These are phyloP conservation scores for Euzophera pinguis DNA, from an alignment of 2,888 invertebrate species.

Conservation along the genomic window DNA sequence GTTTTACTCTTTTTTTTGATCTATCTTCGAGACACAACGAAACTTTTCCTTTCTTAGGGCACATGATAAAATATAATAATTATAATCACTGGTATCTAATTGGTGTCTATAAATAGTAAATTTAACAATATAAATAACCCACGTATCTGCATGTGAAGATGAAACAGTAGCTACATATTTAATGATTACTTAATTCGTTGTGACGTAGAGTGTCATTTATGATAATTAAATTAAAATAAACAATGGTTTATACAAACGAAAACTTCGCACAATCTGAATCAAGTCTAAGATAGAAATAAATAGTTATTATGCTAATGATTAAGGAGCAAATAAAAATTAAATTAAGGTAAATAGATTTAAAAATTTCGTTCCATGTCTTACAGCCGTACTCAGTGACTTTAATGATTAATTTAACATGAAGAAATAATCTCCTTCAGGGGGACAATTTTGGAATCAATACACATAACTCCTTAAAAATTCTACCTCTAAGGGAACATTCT, in stretches of 20 bases:
- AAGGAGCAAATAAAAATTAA: slow-evolving; percentile 42
- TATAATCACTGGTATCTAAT: slow-evolving; percentile 48
- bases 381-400: no score
- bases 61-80: slow-evolving; percentile 49
- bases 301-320: slow-evolving; percentile 47
- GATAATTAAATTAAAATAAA: slow-evolving; percentile 48
- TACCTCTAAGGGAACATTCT: no score
- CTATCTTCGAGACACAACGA: slow-evolving; percentile 60
- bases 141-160: slow-evolving; percentile 47
- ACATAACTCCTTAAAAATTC: no score
- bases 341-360: slow-evolving; percentile 36
- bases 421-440: no score
- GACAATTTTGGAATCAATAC: no score
- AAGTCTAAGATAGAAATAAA: slow-evolving; percentile 67
- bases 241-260: slow-evolving; percentile 55
- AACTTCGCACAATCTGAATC: slow-evolving; percentile 75
- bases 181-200: slow-evolving; percentile 48
- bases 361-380: slow-evolving; percentile 30
- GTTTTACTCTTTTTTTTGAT: slow-evolving; percentile 26
- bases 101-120: slow-evolving; percentile 69
- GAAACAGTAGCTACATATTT: slow-evolving; percentile 52
- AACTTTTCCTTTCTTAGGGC: slow-evolving; percentile 47
- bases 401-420: no score
- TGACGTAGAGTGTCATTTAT: slow-evolving; percentile 69
- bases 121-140: slow-evolving; percentile 41